phyloP scores from a whole-genome alignment of 2,888 invertebrate species.

The Pristionchus exspectatus region DNA sequence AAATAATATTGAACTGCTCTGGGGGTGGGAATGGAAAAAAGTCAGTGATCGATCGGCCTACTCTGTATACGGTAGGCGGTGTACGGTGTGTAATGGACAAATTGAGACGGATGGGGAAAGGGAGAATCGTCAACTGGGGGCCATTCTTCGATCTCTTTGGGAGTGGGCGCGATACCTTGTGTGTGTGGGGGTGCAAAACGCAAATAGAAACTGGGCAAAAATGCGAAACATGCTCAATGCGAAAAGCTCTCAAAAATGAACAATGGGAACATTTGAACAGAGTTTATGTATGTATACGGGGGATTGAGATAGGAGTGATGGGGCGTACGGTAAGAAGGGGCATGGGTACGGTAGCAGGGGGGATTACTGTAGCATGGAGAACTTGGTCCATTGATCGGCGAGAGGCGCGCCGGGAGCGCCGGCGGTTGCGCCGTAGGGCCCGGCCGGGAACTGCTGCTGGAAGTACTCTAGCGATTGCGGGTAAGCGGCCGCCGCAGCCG shows the following conservation, averaged over 20 bases:
- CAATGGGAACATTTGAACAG: background rate
- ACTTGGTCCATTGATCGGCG: slow-evolving; percentile 34
- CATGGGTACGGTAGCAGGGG: background rate
- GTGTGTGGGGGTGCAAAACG: background rate
- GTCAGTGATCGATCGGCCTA: slow-evolving; percentile 29
- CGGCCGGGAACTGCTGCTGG: background rate
- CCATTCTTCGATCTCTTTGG: slow-evolving; percentile 32
- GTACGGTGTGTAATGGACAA: background rate
- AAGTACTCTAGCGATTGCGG: slow-evolving; percentile 13
- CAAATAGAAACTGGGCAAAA: background rate
- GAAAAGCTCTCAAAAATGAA: slow-evolving; percentile 10
- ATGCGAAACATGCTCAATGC: background rate
- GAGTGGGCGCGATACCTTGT: slow-evolving; percentile 21
- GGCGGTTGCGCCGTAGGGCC: background rate
- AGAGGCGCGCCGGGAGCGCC: background rate
- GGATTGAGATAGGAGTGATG: slow-evolving; percentile 5
- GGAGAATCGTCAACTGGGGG: background rate
- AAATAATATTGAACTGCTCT: slow-evolving; percentile 43
- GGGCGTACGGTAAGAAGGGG: slow-evolving; percentile 25
- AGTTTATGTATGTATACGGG: background rate
- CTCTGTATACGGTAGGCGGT: slow-evolving; percentile 37
- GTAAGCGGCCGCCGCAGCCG: slow-evolving; percentile 8
- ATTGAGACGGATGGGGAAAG: background rate
- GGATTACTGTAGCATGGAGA: slow-evolving; percentile 53
- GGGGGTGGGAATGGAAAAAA: background rate